Evolutionary conservation across 2,888 invertebrate species (phyloP).

Genomic region (Diploptera punctata): DNA sequence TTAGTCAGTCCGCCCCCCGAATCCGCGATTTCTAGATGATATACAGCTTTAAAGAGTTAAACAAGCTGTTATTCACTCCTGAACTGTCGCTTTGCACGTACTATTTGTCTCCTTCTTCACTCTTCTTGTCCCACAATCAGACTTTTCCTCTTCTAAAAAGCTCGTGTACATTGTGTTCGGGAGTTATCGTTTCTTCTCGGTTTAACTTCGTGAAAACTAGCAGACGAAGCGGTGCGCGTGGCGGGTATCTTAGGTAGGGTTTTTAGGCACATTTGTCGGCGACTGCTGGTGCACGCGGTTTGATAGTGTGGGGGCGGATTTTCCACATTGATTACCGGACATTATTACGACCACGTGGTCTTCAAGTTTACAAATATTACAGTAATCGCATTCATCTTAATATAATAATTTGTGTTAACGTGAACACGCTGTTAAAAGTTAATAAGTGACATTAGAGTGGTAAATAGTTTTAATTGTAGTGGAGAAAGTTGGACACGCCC

Average conservation of each 20-base stretch:
- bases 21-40: too few relatives aligned
- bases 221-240: constrained; percentile 5
- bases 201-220: not conserved
- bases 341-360: not conserved
- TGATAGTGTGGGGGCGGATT: not conserved
- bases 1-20: too few relatives aligned
- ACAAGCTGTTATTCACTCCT: constrained; percentile 8
- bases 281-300: constrained; percentile 13
- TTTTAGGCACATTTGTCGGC: not conserved
- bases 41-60: too few relatives aligned
- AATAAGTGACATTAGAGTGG: not conserved
- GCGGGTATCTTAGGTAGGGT: not conserved
- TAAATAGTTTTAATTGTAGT: not conserved
- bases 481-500: not conserved
- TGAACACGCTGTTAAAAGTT: not conserved
- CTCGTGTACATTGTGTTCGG: not conserved
- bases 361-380: not conserved
- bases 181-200: not conserved
- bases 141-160: not conserved
- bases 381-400: not conserved
- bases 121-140: constrained; percentile 12
- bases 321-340: not conserved
- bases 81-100: constrained; percentile 3
- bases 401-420: not conserved
- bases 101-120: constrained; percentile 6